Conservation (phyloP, 2,888 invertebrate genomes). For the Aradus depressus region DNA sequence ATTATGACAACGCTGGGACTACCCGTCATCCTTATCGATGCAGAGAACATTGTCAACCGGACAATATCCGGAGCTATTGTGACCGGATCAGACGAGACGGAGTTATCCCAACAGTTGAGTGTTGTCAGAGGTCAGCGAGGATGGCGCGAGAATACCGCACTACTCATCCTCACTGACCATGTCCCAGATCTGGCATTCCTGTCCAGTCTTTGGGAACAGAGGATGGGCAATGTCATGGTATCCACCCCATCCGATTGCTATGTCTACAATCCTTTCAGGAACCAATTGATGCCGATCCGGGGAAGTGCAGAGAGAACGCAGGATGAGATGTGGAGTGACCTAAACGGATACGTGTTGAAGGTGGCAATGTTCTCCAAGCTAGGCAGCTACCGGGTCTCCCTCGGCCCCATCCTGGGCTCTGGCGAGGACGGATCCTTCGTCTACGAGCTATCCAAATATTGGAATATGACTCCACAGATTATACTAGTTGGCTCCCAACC, state of each 20-base stretch:
- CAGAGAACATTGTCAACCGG: too few species aligned
- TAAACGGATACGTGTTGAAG: neutral
- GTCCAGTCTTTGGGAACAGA: neutral
- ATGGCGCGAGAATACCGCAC: too few species aligned
- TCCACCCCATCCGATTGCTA: neutral
- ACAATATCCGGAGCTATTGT: too few species aligned
- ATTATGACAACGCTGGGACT: too few species aligned
- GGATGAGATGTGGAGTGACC: neutral
- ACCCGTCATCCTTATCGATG: too few species aligned
- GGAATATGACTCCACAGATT: neutral
- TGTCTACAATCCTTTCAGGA: slow-evolving; percentile 3
- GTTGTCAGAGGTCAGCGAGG: too few species aligned
- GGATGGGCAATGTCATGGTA: neutral
- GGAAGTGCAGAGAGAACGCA: neutral
- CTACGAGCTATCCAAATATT: slow-evolving; percentile 1
- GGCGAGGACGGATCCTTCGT: neutral
- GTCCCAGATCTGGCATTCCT: neutral
- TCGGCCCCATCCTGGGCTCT: slow-evolving; percentile 1
- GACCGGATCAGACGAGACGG: too few species aligned
- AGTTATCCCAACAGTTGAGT: too few species aligned
- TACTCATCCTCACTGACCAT: neutral
- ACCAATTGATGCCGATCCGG: too few species aligned
- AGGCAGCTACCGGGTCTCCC: too few species aligned
- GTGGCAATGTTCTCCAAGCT: slow-evolving; percentile 3
- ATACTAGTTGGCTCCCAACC: too few species aligned